Evolutionary conservation across 2,113 vertebrate species (phyloP).

Genomic region (Urocitellus parryii): DNA sequence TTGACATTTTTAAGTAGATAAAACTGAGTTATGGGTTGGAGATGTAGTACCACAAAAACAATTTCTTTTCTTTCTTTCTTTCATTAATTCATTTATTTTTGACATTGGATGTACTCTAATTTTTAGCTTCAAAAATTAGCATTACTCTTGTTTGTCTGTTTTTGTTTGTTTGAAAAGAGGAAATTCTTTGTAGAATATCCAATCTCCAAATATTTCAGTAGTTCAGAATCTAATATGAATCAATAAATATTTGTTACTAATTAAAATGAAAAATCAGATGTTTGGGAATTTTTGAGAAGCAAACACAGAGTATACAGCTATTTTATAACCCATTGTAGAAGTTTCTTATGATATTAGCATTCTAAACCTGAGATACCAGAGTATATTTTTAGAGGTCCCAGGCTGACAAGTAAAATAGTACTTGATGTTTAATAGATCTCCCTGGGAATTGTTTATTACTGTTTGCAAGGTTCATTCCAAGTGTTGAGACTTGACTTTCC

Average conservation of each 20-base stretch:
- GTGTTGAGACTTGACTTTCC: background rate
- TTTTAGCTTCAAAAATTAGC: constrained; percentile 26
- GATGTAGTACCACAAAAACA: too few species aligned
- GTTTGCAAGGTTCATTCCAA: background rate
- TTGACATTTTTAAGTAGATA: constrained; percentile 38
- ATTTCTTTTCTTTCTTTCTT: background rate
- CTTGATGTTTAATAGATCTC: constrained; percentile 44
- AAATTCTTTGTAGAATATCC: background rate
- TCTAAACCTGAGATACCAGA: background rate
- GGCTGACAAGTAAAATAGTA: constrained; percentile 13
- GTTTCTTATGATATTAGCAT: constrained; percentile 22
- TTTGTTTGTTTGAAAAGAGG: background rate
- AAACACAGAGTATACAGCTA: background rate
- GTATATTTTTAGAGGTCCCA: background rate
- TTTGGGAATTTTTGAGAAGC: constrained; percentile 23
- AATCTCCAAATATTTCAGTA: background rate
- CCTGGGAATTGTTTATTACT: constrained; percentile 23
- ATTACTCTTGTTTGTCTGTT: background rate
- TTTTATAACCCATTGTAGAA: background rate
- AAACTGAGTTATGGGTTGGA: constrained; percentile 1
- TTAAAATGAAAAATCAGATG: background rate
- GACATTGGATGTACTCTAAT: constrained; percentile 9
- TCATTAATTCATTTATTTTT: background rate
- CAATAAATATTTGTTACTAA: background rate
- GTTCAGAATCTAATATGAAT: constrained; percentile 43